A percentile compares a stretch with the other conserved stretches of the same genome.
Conservation (phyloP, 92 coral and sea anemone species). For the Heliopora coerulea region DNA sequence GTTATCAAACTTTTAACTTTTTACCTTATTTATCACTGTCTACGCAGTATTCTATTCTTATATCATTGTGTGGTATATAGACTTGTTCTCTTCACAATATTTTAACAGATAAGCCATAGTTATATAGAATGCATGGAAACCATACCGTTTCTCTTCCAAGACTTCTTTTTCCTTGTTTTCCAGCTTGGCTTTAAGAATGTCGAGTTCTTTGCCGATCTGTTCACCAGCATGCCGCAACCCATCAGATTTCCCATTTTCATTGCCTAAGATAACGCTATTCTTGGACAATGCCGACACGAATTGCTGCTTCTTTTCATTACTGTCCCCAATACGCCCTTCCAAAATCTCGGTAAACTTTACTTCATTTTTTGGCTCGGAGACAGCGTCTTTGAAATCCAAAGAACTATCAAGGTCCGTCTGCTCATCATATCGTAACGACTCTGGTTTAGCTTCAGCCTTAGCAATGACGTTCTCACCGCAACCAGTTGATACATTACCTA, state of each 20-base stretch:
- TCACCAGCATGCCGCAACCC: slow-evolving; percentile 34
- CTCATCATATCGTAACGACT: background rate
- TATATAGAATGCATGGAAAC: too few species aligned
- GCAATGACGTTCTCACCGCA: slow-evolving; percentile 40
- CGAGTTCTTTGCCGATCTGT: slow-evolving; percentile 63
- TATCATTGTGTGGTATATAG: too few species aligned
- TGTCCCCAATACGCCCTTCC: background rate
- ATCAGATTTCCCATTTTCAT: slow-evolving; percentile 48
- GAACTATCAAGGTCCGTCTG: background rate
- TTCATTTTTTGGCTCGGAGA: slow-evolving; percentile 49
- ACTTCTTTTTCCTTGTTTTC: slow-evolving; percentile 73
- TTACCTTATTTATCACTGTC: too few species aligned
- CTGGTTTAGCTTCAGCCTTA: slow-evolving; percentile 44
- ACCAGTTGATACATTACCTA: slow-evolving; percentile 55
- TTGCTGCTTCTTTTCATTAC: too few species aligned
- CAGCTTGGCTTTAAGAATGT: slow-evolving; percentile 61
- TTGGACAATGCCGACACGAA: too few species aligned
- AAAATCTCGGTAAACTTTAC: slow-evolving; percentile 11
- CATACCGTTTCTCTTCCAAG: slow-evolving; percentile 79
- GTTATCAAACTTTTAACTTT: too few species aligned
- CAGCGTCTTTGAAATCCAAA: slow-evolving; percentile 59
- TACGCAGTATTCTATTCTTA: too few species aligned
- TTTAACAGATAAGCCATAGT: too few species aligned
- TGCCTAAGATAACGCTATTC: background rate
- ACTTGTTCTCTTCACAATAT: too few species aligned